These are phyloP conservation scores for Rhysida immarginata DNA, from an alignment of 1,140 invertebrate species.

Conservation along the genomic window DNA sequence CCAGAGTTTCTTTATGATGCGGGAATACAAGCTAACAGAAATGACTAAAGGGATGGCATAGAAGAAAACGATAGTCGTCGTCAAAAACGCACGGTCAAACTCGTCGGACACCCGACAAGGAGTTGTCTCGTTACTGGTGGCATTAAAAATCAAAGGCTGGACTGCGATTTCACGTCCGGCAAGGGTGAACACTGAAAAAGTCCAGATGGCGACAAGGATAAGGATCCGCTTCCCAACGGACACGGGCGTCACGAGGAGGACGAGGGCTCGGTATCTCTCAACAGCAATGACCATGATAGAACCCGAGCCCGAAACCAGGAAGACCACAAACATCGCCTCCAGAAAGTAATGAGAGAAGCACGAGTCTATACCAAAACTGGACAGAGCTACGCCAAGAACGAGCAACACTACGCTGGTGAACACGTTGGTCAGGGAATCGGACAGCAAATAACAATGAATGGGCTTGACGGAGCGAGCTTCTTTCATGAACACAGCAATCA, in stretches of 20 bases:
- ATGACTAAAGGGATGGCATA: not conserved
- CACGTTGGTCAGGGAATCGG: not conserved
- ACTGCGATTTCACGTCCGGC: no score
- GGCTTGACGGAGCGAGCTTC: not conserved
- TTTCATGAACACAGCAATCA: no score
- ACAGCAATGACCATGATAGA: not conserved
- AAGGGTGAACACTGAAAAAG: no score
- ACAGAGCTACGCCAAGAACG: no score
- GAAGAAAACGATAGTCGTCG: not conserved
- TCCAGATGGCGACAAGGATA: not conserved
- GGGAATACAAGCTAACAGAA: not conserved
- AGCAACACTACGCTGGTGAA: not conserved
- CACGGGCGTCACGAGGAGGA: not conserved
- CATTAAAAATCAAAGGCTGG: not conserved
- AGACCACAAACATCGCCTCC: not conserved
- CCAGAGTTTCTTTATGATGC: not conserved
- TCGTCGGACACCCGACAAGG: not conserved
- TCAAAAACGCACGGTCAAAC: not conserved
- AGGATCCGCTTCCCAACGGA: not conserved
- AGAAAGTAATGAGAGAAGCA: not conserved
- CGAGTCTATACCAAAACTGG: no score
- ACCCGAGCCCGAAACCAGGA: not conserved
- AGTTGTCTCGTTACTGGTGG: not conserved
- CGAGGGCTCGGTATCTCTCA: not conserved
- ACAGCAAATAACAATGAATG: not conserved